Conservation (phyloP, 2,888 invertebrate species). For the Laothoe populi region DNA sequence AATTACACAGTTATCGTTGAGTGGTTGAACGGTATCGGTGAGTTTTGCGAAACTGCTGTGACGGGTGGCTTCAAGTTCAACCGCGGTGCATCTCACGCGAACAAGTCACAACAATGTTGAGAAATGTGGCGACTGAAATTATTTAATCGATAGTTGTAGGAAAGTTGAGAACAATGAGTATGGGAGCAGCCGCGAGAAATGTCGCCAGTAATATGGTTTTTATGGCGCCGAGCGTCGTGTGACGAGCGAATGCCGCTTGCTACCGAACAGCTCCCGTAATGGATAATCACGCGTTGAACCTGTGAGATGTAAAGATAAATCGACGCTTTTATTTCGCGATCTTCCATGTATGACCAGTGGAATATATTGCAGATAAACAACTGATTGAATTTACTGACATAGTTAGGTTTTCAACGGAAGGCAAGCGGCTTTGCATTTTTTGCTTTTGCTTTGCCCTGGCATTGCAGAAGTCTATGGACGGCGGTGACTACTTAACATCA, state of each 20-base stretch:
- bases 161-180: slow-evolving; percentile 77
- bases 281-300: slow-evolving; percentile 5
- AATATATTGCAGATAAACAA: no score
- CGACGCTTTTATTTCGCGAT: not conserved
- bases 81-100: slow-evolving; percentile 55
- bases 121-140: slow-evolving; percentile 60
- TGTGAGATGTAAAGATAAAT: not conserved
- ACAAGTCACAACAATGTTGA: slow-evolving; percentile 72
- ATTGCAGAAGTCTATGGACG: no score
- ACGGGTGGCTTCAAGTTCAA: slow-evolving; percentile 22
- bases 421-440: no score
- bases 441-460: no score
- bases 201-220: slow-evolving; percentile 60
- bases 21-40: slow-evolving; percentile 33
- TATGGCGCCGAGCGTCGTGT: slow-evolving; percentile 35
- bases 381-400: no score
- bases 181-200: slow-evolving; percentile 69
- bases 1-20: slow-evolving; percentile 66
- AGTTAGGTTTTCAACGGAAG: no score
- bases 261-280: slow-evolving; percentile 46
- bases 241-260: not conserved
- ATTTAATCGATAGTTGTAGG: slow-evolving; percentile 68
- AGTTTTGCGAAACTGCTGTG: slow-evolving; percentile 22
- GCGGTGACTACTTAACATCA: no score
- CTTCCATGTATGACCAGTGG: not conserved